phyloP scores from a whole-genome alignment of 2,113 vertebrate genomes.

The Antigone vipio region DNA sequence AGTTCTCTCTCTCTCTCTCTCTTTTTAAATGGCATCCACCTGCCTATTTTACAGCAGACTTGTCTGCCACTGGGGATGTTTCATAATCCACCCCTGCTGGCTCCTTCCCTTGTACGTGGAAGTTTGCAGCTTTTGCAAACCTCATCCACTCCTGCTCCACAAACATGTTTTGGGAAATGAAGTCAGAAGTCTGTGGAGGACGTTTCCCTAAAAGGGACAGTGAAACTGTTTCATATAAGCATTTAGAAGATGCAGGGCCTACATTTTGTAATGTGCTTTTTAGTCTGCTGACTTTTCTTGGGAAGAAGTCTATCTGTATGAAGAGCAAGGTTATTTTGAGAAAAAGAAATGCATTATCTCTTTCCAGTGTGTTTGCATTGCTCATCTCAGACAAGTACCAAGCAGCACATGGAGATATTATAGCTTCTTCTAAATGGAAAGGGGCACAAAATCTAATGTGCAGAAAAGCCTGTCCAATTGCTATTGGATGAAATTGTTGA shows the following conservation, averaged over 20 bases:
- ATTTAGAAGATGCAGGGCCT: background rate
- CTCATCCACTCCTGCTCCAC: background rate
- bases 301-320: background rate
- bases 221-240: background rate
- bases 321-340: background rate
- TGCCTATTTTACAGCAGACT: background rate
- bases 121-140: background rate
- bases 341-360: fast-evolving
- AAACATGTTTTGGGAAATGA: background rate
- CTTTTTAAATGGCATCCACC: background rate
- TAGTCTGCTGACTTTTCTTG: background rate
- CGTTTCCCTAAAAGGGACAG: background rate
- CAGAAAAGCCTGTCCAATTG: background rate
- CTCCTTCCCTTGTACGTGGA: background rate
- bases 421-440: background rate
- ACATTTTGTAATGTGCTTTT: background rate
- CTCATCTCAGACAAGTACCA: background rate
- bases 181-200: background rate
- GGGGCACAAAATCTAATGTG: fast-evolving
- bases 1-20: background rate
- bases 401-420: background rate
- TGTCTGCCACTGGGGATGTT: background rate
- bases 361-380: background rate
- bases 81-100: background rate
- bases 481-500: background rate